Base-by-base conservation (phyloP, 2,888 invertebrate species). In the Selenia dentaria region DNA sequence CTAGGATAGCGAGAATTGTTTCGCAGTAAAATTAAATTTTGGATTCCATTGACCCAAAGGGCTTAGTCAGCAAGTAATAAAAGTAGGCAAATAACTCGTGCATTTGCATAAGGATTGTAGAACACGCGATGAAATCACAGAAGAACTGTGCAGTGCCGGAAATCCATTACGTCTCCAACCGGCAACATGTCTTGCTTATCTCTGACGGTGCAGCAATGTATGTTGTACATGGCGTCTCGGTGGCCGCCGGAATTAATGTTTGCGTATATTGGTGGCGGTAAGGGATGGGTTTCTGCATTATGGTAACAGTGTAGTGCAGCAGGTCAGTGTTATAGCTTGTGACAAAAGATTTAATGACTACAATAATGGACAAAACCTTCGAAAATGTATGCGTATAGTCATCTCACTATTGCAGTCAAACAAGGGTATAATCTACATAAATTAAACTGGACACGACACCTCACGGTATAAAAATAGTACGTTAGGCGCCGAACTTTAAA, bases 151-250 rank as follows among this genome's bases (percentile, higher is more conserved):
- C 51, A 54, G 54, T 62, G 63, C 65, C 70, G 74, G 75, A 80
- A 74, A 64, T 78, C 67, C 80, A 83, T 83, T 83, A 75, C 70
- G 78, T 74, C 76, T 77, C 68, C 62, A 64, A 67, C 69, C 55
- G 64, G 65, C 70, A 66, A 69, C 70, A 64, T 67, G 67, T 57
- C 54, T 34, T 35, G 47, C 54, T 74, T 78, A 76, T 79, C 72
- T 50, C 47, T 41, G 36, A 45, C 26, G 46, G 61, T 57, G 59
- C 61, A 52, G 82, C 79, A 72, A 77, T 83, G 84, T 74, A 80
- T 62, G 61, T 62, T 61, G 60, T 65, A 64, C 62, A 67, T 59
- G 46, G 51, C 48, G 45, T 49, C 64, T 63, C 37, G 24, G 41
- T 52, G 20, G 37, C 8, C n/a, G 2, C 9, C 1, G 4, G 38